Evolutionary conservation across 2,797 vertebrate species (phyloP), one percentile per base, ranked within the genome.

Genomic region (Notamacropus eugenii): DNA sequence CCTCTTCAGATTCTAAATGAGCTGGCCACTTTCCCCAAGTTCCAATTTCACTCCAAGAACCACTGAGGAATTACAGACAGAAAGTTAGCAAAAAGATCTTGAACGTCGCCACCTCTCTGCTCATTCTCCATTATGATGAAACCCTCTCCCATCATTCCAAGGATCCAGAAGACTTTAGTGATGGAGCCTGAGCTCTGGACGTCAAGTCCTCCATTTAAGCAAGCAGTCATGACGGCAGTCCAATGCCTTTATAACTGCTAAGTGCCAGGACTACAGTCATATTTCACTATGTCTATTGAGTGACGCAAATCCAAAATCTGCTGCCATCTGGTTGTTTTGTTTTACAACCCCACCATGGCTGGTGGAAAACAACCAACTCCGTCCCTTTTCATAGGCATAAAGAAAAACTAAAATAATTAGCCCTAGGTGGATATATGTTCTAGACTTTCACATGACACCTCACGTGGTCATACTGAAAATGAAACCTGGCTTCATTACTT

Each of bases 281-380:
- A 29, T 95, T 93, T 94, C 96, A 98, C 95, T 97, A 96, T 5
- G 1, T 92, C 8, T 90, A 97, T 92, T 22, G 94, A 82, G 91
- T 95, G 97, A 97, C 97, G 55, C 67, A 54, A 91, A 97, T 98
- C 98, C 98, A 98, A 97, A 96, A 95, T 74, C 97, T 92, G 95
- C 96, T 98, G 97, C 98, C 97, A 97, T 98, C 97, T 98, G 98
- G 96, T 98, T 97, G 93, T 91, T 94, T 96, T 58, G 94, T 97
- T 97, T 96, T 93, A 92, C 93, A 95, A 95, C 95, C 94, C 67
- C 94, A 95, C 95, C 11, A 2, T 50, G 82, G 96, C 91, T 57
- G 93, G 96, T 96, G 96, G 94, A 97, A 97, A 98, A 98, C 96
- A 97, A 96, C 94, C 95, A 96, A 67, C 82, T 74, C 58, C n/a